phyloP scores from a whole-genome alignment of 2,797 vertebrate genomes.

The Emydoidea blandingii region DNA sequence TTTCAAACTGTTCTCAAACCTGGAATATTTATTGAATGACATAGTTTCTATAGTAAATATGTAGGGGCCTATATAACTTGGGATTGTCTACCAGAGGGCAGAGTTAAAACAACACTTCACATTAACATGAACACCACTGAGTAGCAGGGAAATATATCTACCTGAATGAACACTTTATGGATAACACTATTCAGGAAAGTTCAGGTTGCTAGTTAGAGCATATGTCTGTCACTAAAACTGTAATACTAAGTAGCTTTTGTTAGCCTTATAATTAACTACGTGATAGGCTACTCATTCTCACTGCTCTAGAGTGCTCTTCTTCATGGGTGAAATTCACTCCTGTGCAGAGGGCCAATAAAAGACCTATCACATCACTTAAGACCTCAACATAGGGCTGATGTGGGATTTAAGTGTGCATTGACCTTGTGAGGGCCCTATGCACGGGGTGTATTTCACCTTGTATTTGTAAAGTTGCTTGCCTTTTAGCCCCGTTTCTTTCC shows the following conservation, averaged over 20 bases:
- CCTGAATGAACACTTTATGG: neutral
- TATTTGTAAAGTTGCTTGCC: slow-evolving; percentile 25
- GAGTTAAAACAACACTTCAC: neutral
- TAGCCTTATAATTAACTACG: neutral
- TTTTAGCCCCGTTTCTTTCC: neutral
- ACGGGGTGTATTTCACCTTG: neutral
- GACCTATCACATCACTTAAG: slow-evolving; percentile 45
- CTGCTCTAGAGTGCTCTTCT: neutral
- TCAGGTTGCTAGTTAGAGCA: neutral
- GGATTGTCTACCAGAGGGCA: neutral
- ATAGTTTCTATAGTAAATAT: neutral
- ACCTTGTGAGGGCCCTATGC: neutral
- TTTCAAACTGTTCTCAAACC: neutral
- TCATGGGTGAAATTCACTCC: neutral
- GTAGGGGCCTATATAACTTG: neutral
- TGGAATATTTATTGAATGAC: neutral
- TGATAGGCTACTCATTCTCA: neutral
- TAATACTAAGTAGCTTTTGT: neutral
- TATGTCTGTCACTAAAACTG: neutral
- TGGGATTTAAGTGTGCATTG: slow-evolving; percentile 30
- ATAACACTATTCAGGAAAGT: neutral
- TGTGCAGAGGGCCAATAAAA: slow-evolving; percentile 54
- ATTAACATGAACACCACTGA: neutral
- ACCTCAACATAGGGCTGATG: slow-evolving; percentile 23
- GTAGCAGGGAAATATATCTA: neutral